These are phyloP conservation scores for Cryptops parisi DNA, from an alignment of 2,888 invertebrate genomes.

Conservation along the genomic window DNA sequence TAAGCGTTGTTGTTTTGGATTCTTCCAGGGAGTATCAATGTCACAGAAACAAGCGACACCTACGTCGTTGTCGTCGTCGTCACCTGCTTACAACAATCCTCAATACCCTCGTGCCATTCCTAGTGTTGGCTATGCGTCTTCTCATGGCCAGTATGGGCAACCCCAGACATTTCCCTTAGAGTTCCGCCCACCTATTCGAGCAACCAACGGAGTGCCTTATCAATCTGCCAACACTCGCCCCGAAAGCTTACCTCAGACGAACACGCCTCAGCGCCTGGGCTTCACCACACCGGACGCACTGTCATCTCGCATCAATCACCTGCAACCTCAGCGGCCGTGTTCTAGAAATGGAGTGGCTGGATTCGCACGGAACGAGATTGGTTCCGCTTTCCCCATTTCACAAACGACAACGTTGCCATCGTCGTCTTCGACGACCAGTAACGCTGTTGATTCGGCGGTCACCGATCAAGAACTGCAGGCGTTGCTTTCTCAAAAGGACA, in stretches of 20 bases:
- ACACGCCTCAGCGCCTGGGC: background rate
- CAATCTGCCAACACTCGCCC: background rate
- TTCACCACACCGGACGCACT: background rate
- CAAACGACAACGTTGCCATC: background rate
- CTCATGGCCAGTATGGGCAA: slow-evolving; percentile 11
- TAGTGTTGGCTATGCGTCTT: slow-evolving; percentile 7
- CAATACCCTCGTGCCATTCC: slow-evolving; percentile 6
- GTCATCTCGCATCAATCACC: background rate
- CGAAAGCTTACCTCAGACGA: slow-evolving; percentile 5
- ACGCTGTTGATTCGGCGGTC: slow-evolving; percentile 27
- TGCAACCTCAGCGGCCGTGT: slow-evolving; percentile 1
- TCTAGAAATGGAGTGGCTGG: background rate
- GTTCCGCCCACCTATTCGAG: slow-evolving; percentile 11
- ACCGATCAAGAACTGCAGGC: slow-evolving; percentile 58
- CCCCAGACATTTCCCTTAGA: slow-evolving; percentile 11
- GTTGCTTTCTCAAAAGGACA: slow-evolving; percentile 55
- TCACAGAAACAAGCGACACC: background rate
- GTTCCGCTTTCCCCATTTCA: background rate
- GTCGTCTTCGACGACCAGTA: background rate
- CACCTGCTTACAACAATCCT: slow-evolving; percentile 1
- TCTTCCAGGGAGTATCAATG: background rate
- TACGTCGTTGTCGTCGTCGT: too few species aligned
- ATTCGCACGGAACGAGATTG: background rate
- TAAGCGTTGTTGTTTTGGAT: too few species aligned
- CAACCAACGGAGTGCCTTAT: slow-evolving; percentile 14